phyloP scores from a whole-genome alignment of 2,113 vertebrate species.

The Greenwoodochromis staneri region DNA sequence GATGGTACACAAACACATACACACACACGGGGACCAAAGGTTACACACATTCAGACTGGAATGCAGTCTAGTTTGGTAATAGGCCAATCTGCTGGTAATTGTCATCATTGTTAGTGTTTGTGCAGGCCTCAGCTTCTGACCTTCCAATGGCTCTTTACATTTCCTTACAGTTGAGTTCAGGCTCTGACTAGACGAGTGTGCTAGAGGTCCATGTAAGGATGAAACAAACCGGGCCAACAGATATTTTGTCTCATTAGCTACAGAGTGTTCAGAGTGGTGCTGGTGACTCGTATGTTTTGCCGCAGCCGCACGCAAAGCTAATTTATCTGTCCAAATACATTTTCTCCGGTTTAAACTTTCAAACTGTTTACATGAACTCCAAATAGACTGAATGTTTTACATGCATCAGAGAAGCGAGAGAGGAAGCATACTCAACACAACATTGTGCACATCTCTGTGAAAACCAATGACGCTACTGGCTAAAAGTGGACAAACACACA shows the following conservation, averaged over 20 bases:
- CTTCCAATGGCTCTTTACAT: conserved; percentile 4
- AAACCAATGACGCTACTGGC: not conserved
- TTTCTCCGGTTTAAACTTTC: not conserved
- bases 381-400: not conserved
- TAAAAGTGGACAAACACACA: not conserved
- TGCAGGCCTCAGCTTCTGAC: conserved; percentile 44
- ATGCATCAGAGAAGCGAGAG: not conserved
- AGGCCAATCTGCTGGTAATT: conserved; percentile 59
- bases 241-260: not conserved
- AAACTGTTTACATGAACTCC: not conserved
- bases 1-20: conserved; percentile 27
- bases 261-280: not conserved
- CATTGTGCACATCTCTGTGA: not conserved
- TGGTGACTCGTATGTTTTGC: not conserved
- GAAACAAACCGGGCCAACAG: not conserved
- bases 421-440: not conserved
- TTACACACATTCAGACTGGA: conserved; percentile 51
- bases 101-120: conserved; percentile 49
- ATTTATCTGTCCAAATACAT: not conserved
- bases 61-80: conserved; percentile 52
- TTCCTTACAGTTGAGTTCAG: not conserved
- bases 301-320: not conserved
- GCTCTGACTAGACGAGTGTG: not conserved
- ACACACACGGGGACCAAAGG: conserved; percentile 6
- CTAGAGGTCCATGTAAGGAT: not conserved